Evolutionary conservation across 2,113 vertebrate species (phyloP).

Genomic region (Trematomus loennbergii): DNA sequence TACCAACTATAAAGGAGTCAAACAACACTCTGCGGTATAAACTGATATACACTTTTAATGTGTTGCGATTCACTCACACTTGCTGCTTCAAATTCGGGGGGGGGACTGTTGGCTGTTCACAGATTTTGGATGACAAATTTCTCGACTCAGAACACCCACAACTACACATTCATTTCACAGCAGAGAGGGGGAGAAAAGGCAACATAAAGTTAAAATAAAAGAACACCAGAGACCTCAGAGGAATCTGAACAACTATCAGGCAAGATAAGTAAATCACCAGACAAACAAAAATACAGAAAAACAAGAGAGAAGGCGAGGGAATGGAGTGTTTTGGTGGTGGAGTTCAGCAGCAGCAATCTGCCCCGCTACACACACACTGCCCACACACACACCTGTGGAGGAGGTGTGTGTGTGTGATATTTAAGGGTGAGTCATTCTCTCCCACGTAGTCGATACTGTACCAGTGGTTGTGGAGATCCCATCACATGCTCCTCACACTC

Average conservation of each 20-base stretch:
- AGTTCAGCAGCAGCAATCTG: constrained; percentile 51
- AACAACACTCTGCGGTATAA: too few relatives aligned
- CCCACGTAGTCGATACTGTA: constrained; percentile 57
- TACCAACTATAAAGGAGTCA: too few relatives aligned
- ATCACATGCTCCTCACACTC: constrained; percentile 35
- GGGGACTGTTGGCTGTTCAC: background rate
- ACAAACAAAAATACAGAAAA: background rate
- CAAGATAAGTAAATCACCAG: constrained; percentile 27
- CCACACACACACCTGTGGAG: constrained; percentile 53
- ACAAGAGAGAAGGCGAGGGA: background rate
- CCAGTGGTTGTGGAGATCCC: constrained; percentile 61
- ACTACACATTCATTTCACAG: constrained; percentile 26
- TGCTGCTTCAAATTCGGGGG: background rate
- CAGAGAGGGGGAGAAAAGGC: background rate
- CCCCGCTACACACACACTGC: constrained; percentile 52
- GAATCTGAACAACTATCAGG: background rate
- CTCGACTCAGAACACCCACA: constrained; percentile 40
- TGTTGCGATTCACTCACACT: background rate
- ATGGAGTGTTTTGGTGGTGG: background rate
- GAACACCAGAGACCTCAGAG: constrained; percentile 3
- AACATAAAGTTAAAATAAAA: constrained; percentile 13
- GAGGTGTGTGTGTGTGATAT: constrained; percentile 51
- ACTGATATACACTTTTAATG: too few relatives aligned
- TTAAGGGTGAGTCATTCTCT: constrained; percentile 63
- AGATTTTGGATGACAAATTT: constrained; percentile 38